Evolutionary conservation across 2,797 vertebrate genomes (phyloP), one percentile per base, ranked within the genome.

Genomic region (Cyclopterus lumpus): DNA sequence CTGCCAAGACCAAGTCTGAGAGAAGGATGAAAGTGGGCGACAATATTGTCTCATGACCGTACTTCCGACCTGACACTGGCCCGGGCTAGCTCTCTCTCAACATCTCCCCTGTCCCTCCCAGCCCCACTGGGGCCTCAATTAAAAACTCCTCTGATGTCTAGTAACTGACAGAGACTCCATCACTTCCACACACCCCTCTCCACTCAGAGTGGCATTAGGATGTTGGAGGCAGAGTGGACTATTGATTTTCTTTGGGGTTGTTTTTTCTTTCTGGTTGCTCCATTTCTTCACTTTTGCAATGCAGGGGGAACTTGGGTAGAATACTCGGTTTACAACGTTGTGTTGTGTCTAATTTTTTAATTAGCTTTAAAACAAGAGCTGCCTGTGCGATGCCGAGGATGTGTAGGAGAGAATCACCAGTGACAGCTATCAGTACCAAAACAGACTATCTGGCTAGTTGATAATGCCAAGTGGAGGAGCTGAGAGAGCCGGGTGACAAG

Each of bases 101-200:
- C 81, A 73, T 86, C 81, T 77, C 78, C 84, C 68, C 24, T 72
- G 63, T 82, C 61, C 77, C 81, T 72, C 73, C 58, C 62, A 82
- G 78, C 70, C 84, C 83, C 84, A 78, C 69, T 76, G 82, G 83
- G 86, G 83, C 87, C 81, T 92, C 91, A 89, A 93, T 93, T 94
- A 91, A 92, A 93, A 94, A 85, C 86, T 84, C 88, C 86, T 92
- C 91, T 91, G 91, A 92, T 91, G 91, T 92, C 88, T 88, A 85
- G 89, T 86, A 90, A 91, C 88, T 89, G 93, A 94, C 92, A 92
- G 86, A 88, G 89, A 91, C 88, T 93, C 90, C 88, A 93, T 94
- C 92, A 93, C 86, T 82, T 90, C 90, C 76, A 81, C 87, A 88
- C 91, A 84, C 81, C 83, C 83, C 81, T 88, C 88, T 91, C 81